phyloP scores from a whole-genome alignment of 2,797 vertebrate genomes.

The Prionace glauca region DNA sequence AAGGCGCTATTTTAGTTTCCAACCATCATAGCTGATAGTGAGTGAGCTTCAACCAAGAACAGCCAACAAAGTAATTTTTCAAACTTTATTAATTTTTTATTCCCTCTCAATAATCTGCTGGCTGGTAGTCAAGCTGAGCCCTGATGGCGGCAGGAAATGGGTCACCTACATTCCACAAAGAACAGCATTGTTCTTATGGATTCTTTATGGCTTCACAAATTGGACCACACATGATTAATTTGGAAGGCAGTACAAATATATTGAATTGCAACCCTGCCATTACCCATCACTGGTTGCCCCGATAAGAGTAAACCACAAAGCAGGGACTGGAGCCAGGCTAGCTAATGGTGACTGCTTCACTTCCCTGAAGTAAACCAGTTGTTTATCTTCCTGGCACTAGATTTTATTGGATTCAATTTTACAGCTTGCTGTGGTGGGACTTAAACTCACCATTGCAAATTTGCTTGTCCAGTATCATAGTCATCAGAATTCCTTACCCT shows the following conservation, averaged over 20 bases:
- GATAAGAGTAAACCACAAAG: slow-evolving; percentile 16
- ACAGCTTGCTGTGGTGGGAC: neutral
- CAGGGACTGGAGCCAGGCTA: neutral
- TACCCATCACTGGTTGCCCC: slow-evolving; percentile 9
- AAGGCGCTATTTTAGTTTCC: neutral
- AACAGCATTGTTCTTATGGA: no score
- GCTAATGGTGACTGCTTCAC: neutral
- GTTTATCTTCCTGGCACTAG: neutral
- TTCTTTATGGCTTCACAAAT: neutral
- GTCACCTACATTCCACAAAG: neutral
- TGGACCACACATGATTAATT: neutral
- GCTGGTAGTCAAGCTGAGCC: neutral
- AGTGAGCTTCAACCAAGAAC: neutral
- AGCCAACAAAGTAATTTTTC: neutral
- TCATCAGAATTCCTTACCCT: neutral
- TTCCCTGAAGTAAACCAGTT: neutral
- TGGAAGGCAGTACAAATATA: neutral
- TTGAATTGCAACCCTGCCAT: neutral
- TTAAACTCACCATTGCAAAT: neutral
- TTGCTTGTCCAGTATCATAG: neutral
- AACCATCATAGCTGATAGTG: neutral
- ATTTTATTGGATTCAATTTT: neutral
- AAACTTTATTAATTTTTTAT: neutral
- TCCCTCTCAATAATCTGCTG: neutral
- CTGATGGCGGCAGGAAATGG: neutral